Evolutionary conservation across 2,113 vertebrate genomes (phyloP), one percentile per base, ranked within the genome.

Genomic region (Eudyptes chrysolophus): DNA sequence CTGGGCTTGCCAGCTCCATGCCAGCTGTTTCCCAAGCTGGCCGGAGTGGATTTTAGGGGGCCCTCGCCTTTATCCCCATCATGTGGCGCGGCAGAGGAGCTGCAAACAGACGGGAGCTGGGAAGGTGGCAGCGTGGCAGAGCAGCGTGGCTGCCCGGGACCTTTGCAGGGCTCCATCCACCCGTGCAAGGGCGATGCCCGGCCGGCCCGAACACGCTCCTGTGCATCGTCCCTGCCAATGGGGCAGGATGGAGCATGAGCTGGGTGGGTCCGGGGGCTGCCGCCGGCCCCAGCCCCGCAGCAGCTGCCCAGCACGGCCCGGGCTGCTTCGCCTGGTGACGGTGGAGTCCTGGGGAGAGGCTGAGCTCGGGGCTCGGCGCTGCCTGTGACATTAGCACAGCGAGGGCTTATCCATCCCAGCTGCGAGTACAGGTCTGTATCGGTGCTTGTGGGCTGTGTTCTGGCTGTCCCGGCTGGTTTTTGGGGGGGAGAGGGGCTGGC

Each of bases 221-320:
- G 36, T 3, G 40, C 92, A 2, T 76, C 30, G 1, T 40, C 69
- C 61, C 68, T 27, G 72, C 61, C 26, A 7, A 5, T 7, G 27
- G 71, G 54, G 27, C 0, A 3, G 7, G 66, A 90, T 89, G 80
- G 44, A 51, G 46, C 4, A 1, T 61, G 84, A 55, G 26, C 70
- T 87, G 61, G 61, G 81, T 8, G 52, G 51, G 36, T 26, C 61
- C 20, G 21, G 84, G 72, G 69, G 80, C 49, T 58, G 38, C n/a
- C 0, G 2, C 64, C 0, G 0, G 34, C 7, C 10, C 18, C 54
- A 51, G 38, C 52, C 55, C 89, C 18, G 0, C 25, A 32, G 9
- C 60, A 13, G 10, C 70, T 8, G 26, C 83, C 44, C 66, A 3
- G 34, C 11, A 1, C 83, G 18, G 86, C 79, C 48, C 3, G 2